Base-by-base conservation (phyloP, 2,113 vertebrate genomes). In the Corynorhinus townsendii region DNA sequence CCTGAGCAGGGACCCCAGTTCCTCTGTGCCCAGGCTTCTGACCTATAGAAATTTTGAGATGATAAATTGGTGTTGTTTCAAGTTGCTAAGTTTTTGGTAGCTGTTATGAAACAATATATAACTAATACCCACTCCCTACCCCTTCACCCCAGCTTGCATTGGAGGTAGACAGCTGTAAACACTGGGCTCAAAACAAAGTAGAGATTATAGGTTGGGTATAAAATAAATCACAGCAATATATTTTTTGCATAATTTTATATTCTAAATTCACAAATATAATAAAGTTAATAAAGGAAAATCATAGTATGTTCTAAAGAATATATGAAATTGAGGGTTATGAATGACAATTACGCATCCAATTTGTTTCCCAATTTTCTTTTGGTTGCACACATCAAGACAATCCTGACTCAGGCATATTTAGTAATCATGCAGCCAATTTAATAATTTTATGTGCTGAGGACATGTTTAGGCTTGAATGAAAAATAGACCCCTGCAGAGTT, bases 331-430 rank as follows among this genome's bases (percentile, higher is more conserved):
- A 91, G 66, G 84, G 84, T 75, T 83, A 40, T 73, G 56, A 85
- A 54, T 77, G 82, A 81, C 7, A 81, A 47, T 92, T 86, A 49
- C 5, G 62, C 7, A 68, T 92, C 11, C 14, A 76, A 19, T 93
- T 91, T 90, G 15, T 77, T 92, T 86, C 64, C 82, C 59, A 88
- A 12, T 87, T 91, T 90, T 92, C 62, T 76, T 86, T 83, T 47
- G 30, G 35, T 79, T 81, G 12, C 17, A 40, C 12, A 81, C 35
- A 94, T 96, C 12, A 68, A 90, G 72, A 12, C 52, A 85, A 35
- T 66, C 30, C 11, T 10, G 3, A 81, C 7, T 89, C 35, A 66
- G 30, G 30, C 11, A 10, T 56, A 71, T 45, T 82, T 75, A 91
- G 59, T 68, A 86, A 79, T 40, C 38, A 38, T 52, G 56, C 7